Conservation (phyloP, 2,113 vertebrate genomes). For the Piprites chloris region DNA sequence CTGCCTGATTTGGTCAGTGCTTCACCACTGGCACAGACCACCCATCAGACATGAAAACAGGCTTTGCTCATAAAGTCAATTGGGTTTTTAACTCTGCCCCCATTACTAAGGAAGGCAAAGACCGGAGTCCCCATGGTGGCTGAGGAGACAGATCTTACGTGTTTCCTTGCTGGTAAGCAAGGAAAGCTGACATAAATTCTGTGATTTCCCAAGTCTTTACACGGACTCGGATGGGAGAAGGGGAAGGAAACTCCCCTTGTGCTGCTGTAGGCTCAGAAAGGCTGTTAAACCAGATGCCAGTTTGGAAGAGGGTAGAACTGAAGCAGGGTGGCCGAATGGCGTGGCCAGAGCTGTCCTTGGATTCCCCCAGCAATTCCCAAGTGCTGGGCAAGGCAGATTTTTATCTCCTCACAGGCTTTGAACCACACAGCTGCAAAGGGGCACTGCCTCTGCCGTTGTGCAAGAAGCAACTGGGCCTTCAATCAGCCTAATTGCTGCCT, state of each 20-base stretch:
- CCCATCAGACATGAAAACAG: background rate
- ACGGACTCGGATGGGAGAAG: background rate
- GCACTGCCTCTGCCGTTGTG: conserved; percentile 7
- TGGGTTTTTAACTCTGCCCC: background rate
- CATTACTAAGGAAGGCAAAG: background rate
- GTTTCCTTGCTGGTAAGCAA: background rate
- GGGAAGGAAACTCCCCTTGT: background rate
- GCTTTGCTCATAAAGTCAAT: fast-evolving
- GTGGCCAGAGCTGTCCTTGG: background rate
- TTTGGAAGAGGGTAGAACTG: background rate
- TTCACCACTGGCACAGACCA: background rate
- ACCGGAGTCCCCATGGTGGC: background rate
- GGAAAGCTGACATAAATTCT: background rate
- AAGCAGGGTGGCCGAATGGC: background rate
- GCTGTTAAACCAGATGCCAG: background rate
- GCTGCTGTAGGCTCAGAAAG: background rate
- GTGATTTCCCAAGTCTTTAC: background rate
- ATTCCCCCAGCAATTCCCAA: background rate
- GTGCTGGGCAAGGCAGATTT: background rate
- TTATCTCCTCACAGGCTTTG: background rate
- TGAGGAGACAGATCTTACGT: background rate
- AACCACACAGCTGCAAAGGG: background rate
- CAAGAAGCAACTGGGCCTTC: conserved; percentile 2
- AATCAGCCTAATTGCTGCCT: conserved; percentile 36
- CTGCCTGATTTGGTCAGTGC: background rate